Base-by-base conservation (phyloP, 2,797 vertebrate genomes). In the Astyanax mexicanus region DNA sequence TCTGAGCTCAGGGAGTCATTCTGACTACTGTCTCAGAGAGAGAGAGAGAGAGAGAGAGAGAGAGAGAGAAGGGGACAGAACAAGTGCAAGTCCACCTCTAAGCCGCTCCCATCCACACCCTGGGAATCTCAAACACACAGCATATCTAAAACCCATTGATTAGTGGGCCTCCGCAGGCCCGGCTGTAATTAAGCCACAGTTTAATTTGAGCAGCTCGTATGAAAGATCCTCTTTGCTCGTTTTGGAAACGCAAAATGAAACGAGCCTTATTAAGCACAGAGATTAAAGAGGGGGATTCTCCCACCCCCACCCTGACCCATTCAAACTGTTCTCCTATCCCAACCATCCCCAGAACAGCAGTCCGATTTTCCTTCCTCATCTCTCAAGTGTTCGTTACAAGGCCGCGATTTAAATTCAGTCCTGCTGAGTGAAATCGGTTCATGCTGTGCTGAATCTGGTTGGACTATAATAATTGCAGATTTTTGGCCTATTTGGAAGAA, bases 131-230 rank as follows among this genome's bases (percentile, higher is more conserved):
- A 71, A 57, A 54, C 35, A 67, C 47, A 84, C 79, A 75, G 69
- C 27, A 76, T 74, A 64, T 79, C 74, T 69, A 69, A 51, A 77
- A 73, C 71, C 54, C 72, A 61, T 69, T 83, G 76, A 77, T 65
- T 66, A 74, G 42, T 78, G 69, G 65, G 75, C 60, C 76, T 84
- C 6, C 61, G 38, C 78, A 72, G 66, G 75, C 62, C 77, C 83
- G 10, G 72, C 17, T 69, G 65, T 85, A 88, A 91, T 92, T 89
- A 90, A 90, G 78, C 70, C 70, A 44, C 77, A 73, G 80, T 87
- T 87, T 89, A 86, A 90, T 88, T 90, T 88, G 83, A 87, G 77
- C 83, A 45, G 62, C 64, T 69, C 81, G 23, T 82, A 85, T 85
- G 52, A 86, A 88, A 87, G 69, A 89, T 86, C 86, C 83, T 74